phyloP scores from a whole-genome alignment of 2,113 vertebrate genomes.

The Nesoenas mayeri region DNA sequence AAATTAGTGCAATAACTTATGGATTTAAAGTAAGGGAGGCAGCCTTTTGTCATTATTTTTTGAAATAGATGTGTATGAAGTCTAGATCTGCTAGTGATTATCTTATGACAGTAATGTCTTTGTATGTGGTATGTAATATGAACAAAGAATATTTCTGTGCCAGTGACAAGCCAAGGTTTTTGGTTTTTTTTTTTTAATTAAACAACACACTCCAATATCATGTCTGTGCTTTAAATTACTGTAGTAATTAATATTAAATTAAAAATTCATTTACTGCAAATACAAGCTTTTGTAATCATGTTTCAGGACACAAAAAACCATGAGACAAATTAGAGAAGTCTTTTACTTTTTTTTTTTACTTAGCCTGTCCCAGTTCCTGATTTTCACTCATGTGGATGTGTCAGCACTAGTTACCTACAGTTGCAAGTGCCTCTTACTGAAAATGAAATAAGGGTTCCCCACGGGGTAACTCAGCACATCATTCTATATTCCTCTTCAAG shows the following conservation, averaged over 20 bases:
- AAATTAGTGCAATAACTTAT: background rate
- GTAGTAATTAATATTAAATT: background rate
- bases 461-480: background rate
- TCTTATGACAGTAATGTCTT: background rate
- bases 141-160: background rate
- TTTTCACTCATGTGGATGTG: background rate
- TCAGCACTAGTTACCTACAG: background rate
- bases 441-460: background rate
- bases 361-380: background rate
- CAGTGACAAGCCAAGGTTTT: no score
- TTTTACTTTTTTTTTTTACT: background rate
- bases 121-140: background rate
- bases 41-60: background rate
- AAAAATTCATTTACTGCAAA: background rate
- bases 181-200: background rate
- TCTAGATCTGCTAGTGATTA: background rate
- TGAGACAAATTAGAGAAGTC: background rate
- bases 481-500: background rate
- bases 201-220: background rate
- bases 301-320: background rate
- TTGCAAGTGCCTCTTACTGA: background rate
- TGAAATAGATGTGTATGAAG: background rate
- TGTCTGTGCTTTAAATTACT: background rate
- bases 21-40: background rate
- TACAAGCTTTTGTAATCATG: background rate